Evolutionary conservation across 2,888 invertebrate genomes (phyloP), one percentile per base, ranked within the genome.

Genomic region (Stegophylla sp.): DNA sequence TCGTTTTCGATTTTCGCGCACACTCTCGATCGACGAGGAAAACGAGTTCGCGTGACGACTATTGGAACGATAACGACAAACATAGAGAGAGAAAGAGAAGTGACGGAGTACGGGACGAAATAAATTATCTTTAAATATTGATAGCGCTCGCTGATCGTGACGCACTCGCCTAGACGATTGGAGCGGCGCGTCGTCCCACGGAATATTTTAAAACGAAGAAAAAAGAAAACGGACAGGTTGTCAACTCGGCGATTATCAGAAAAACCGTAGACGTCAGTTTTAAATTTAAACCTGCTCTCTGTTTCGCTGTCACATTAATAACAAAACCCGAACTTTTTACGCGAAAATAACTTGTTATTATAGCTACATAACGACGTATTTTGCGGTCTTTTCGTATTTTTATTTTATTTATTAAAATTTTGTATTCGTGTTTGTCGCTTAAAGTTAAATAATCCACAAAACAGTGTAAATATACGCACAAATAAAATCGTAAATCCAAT

Each of bases 191-290:
- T 5, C n/a, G n/a, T n/a, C n/a, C n/a, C n/a, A 34, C 4, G 7
- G 34, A 34, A 5, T 3, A 34, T 34, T 34, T 34, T 7, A 34
- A 69, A 69, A 69, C 7, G 45, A n/a, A 26, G 23, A 66, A 15
- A 66, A 64, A 64, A 17, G 41, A 41, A 45, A 34, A 43, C 64
- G n/a, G 51, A 53, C 34, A 69, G 53, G 53, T 41, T 34, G 48
- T 41, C 34, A 41, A 71, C 23, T 45, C 17, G 43, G 23, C 23
- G 43, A 66, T 66, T 66, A 43, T 66, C 13, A 3, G 23, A 23
- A n/a, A 43, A 43, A 66, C 43, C 34, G 34, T 34, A 34, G n/a
- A 20, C n/a, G 26, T 51, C 51, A 51, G 26, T 69, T 34, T 34
- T 34, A 53, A 69, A n/a, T n/a, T n/a, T n/a, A n/a, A n/a, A 26